Percentiles rank a stretch among this genome's conserved stretches.
These are phyloP conservation scores for Metellina segmentata DNA, from an alignment of 2,888 invertebrate species.

Conservation along the genomic window DNA sequence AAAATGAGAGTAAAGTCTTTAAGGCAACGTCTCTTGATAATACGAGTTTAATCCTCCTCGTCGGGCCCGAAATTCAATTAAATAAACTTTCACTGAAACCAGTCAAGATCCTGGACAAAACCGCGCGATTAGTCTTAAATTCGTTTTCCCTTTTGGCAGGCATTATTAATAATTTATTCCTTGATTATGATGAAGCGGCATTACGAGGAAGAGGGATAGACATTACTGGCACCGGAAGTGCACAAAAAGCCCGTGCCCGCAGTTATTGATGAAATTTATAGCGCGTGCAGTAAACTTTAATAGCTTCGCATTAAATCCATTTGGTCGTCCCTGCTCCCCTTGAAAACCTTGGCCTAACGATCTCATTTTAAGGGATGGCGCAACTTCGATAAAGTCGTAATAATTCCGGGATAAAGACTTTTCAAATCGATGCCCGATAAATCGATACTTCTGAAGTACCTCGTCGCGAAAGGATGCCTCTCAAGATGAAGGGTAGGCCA, in stretches of 20 bases:
- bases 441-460: slow-evolving; percentile 39
- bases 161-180: background rate
- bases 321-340: slow-evolving; percentile 7
- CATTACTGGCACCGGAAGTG: background rate
- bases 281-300: slow-evolving; percentile 46
- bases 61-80: background rate
- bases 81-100: background rate
- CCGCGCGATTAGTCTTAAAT: background rate
- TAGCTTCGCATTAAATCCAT: slow-evolving; percentile 53
- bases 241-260: slow-evolving; percentile 31
- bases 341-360: slow-evolving; percentile 34
- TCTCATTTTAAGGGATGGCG: slow-evolving; percentile 58
- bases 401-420: slow-evolving; percentile 65
- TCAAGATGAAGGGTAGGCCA: background rate
- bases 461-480: background rate
- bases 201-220: slow-evolving; percentile 14
- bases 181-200: background rate
- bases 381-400: slow-evolving; percentile 63
- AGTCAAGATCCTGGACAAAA: background rate
- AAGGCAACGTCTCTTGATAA: background rate
- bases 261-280: slow-evolving; percentile 67
- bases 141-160: background rate
- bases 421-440: slow-evolving; percentile 62
- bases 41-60: background rate
- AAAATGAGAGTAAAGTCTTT: background rate